Percentiles rank a stretch among this genome's conserved stretches.
Evolutionary conservation across 1,140 invertebrate genomes (phyloP).

Genomic region (Lasaia peninsularis): DNA sequence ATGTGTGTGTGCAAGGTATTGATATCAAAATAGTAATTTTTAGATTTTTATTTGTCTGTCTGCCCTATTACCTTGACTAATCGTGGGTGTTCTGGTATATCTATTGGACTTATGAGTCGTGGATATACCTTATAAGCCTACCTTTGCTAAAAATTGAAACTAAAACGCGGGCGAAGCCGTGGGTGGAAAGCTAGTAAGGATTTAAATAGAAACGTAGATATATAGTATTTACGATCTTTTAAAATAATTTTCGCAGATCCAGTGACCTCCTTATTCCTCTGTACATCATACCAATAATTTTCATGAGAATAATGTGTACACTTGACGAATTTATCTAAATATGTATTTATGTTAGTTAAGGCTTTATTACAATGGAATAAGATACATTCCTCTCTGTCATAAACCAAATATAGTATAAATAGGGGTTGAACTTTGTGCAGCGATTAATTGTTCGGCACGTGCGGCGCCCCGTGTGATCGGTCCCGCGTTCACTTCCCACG

Average conservation of each 20-base stretch:
- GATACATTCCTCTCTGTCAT: background rate
- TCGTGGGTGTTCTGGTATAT: no score
- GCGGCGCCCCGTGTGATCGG: constrained; percentile 32
- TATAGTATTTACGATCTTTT: no score
- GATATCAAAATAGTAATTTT: no score
- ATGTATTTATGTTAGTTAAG: background rate
- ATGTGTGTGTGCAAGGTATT: no score
- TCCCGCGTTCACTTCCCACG: constrained; percentile 29
- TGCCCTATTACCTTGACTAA: no score
- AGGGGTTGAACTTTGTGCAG: constrained; percentile 19
- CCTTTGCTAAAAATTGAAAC: no score
- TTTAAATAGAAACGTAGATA: no score
- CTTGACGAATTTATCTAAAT: constrained; percentile 11
- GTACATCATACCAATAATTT: constrained; percentile 8
- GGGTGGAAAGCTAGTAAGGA: no score
- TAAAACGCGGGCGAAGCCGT: no score
- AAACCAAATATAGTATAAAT: background rate
- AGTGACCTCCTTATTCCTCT: background rate
- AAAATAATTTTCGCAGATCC: background rate
- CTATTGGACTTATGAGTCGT: no score
- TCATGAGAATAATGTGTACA: constrained; percentile 20
- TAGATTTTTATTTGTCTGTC: no score
- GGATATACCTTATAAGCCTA: no score
- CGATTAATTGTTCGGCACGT: constrained; percentile 38
- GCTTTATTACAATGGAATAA: background rate